Evolutionary conservation across 2,113 vertebrate genomes (phyloP), one percentile per base, ranked within the genome.

Genomic region (Otolemur garnettii): DNA sequence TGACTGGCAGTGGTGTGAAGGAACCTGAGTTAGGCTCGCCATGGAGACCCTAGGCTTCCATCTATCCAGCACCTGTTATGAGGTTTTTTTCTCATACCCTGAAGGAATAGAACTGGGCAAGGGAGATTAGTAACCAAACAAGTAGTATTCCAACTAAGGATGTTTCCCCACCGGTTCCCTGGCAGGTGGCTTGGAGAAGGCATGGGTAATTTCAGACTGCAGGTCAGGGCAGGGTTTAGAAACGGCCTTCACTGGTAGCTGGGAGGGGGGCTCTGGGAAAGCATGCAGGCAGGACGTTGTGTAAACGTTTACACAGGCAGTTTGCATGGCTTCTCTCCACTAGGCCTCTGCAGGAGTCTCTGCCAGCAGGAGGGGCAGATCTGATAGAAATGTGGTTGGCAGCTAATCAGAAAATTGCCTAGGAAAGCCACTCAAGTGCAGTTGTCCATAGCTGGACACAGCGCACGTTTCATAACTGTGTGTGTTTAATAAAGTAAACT

Each of bases 301-400:
- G 45, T 50, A 50, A 50, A 50, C 45, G 45, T 10, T n/a, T 42
- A 0, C 1, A 3, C 66, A 4, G 5, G 0, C 24, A 0, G 0
- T 11, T 33, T 55, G 4, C 17, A 2, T 12, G 21, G 24, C 64
- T 30, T 1, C 57, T n/a, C n/a, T 62, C 62, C 33, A 35, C 38
- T 10, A 5, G 9, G 9, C 42, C 35, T 75, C 50, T 18, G 15
- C 26, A 3, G 30, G 35, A 42, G 68, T 30, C 22, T 14, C 17
- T 10, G 28, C 1, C 30, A 42, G 19, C 4, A 12, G 11, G 21
- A 66, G 35, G 18, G 13, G 22, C 15, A 35, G 45, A 11, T 38
- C 21, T 35, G 4, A 6, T 30, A n/a, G 68, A 26, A 69, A 17
- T 42, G 24, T 14, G 45, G 1, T 87, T 62, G 74, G 81, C 45